Base-by-base conservation (phyloP, 2,888 invertebrate species). In the Scaptomyza flava region DNA sequence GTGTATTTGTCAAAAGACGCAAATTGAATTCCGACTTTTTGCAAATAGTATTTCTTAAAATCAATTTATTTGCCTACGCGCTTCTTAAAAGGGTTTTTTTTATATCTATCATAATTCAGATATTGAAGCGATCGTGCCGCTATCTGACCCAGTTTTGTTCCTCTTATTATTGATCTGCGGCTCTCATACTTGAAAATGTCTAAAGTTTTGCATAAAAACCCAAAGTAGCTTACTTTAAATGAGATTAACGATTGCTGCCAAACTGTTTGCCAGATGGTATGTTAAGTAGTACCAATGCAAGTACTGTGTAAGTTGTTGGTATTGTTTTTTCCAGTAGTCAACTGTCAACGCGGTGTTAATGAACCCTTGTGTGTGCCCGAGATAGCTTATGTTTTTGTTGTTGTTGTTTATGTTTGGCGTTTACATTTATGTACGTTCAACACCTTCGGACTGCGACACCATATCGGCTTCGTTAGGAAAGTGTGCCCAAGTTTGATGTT, bases 401-500 rank as follows among this genome's bases (percentile, higher is more conserved):
- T 63, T 59, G 68, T 82, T 72, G 85, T 82, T 85, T 72, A 68
- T 68, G 78, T 69, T 59, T 46, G 46, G 30, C 38, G 27, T 27
- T 27, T 27, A 23, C 23, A 23, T 23, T 23, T 23, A 23, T 23
- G 23, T 23, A 67, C 34, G 51, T 66, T 85, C 61, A 68, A 79
- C 68, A 79, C 59, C 75, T 54, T 72, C 17, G 14, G 50, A 33
- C 6, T 20, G 48, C 54, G 59, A 57, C 58, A 60, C 61, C 48
- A 48, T 17, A 52, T 62, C 52, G 74, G 66, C 65, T 74, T 81
- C 81, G 81, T 81, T 81, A 85, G 85, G 82, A 81, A 85, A 81
- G 82, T 85, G 82, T 85, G 81, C 71, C 81, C 87, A 73, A 83
- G 85, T 87, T 81, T 76, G 81, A 87, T 72, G 82, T 77, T 87